Evolutionary conservation across 2,113 vertebrate genomes (phyloP).

Genomic region (Theristicus caerulescens): DNA sequence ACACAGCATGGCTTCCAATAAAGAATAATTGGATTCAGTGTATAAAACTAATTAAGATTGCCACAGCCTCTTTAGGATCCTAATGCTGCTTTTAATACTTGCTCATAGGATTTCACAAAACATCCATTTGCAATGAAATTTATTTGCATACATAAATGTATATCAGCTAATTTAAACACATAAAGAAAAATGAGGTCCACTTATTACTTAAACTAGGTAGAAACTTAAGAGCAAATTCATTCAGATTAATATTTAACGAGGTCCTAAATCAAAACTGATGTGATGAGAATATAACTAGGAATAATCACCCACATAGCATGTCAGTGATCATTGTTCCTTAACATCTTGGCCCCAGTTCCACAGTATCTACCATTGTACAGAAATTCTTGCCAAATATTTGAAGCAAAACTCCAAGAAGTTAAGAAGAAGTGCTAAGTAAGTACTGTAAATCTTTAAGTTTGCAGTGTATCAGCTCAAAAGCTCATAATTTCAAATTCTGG

Average conservation of each 20-base stretch:
- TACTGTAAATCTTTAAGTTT: background rate
- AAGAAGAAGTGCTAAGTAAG: background rate
- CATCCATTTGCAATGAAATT: background rate
- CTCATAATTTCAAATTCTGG: background rate
- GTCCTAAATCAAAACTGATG: background rate
- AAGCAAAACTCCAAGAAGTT: background rate
- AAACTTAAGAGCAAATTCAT: background rate
- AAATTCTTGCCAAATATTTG: background rate
- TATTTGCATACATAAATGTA: background rate
- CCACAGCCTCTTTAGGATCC: constrained; percentile 27
- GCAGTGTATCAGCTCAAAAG: background rate
- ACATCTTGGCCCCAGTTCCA: background rate
- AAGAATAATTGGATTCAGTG: background rate
- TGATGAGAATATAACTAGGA: background rate
- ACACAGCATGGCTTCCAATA: constrained; percentile 3
- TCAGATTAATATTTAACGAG: background rate
- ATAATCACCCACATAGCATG: background rate
- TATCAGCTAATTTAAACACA: constrained; percentile 6
- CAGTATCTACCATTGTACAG: background rate
- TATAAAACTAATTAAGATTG: constrained; percentile 39
- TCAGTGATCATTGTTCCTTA: background rate
- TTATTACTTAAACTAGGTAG: background rate
- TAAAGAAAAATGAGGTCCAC: background rate
- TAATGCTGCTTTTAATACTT: background rate
- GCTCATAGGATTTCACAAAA: constrained; percentile 6